Percentiles rank a stretch among this genome's conserved stretches.
Evolutionary conservation across 2,113 vertebrate genomes (phyloP).

Genomic region (Oenanthe oenanthe): DNA sequence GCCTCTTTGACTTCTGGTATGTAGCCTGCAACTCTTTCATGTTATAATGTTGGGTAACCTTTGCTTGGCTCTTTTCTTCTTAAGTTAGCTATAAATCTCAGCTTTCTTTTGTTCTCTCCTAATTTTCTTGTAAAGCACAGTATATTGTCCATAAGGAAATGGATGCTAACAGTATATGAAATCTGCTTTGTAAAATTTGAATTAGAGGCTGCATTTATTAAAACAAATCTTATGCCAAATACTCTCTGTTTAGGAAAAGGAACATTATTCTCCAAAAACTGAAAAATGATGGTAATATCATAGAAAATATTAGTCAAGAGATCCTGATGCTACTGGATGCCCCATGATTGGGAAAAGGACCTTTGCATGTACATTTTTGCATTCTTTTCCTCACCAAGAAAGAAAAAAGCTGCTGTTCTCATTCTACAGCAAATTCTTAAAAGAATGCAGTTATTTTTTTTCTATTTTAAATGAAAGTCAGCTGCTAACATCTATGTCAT

Average conservation of each 20-base stretch:
- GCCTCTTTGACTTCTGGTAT: slow-evolving; percentile 1
- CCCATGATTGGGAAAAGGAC: background rate
- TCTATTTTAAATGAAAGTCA: slow-evolving; percentile 29
- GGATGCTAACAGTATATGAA: background rate
- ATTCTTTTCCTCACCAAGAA: background rate
- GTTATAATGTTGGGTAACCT: background rate
- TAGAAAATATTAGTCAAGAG: background rate
- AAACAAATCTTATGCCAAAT: background rate
- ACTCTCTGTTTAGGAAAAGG: background rate
- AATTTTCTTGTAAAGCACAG: slow-evolving; percentile 12
- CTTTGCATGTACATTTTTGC: background rate
- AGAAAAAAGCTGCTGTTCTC: background rate
- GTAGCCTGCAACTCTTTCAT: slow-evolving; percentile 9
- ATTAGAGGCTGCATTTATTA: background rate
- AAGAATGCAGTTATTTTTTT: background rate
- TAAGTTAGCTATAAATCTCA: slow-evolving; percentile 23
- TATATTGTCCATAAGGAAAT: background rate
- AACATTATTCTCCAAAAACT: background rate
- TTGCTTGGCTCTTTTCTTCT: slow-evolving; percentile 4
- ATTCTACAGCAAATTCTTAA: background rate
- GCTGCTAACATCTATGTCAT: slow-evolving; percentile 4
- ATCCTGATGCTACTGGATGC: background rate
- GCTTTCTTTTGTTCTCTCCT: background rate
- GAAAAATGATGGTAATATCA: background rate
- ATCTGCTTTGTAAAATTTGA: background rate